phyloP scores from a whole-genome alignment of 1,140 invertebrate genomes.

The Eriosoma lanigerum region DNA sequence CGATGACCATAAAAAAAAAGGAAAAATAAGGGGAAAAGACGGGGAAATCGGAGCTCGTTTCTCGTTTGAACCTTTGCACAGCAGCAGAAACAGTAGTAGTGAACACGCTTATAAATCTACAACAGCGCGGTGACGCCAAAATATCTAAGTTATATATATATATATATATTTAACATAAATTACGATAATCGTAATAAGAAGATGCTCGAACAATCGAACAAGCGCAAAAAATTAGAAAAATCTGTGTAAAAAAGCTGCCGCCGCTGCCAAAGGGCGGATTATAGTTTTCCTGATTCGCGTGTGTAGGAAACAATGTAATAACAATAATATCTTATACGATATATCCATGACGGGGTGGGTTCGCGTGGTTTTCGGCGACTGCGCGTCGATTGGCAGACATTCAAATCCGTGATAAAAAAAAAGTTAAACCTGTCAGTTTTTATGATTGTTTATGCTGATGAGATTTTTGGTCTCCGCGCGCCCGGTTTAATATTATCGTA shows the following conservation, averaged over 20 bases:
- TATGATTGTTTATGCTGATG: conserved; percentile 49
- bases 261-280: conserved; percentile 38
- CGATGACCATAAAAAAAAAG: conserved; percentile 42
- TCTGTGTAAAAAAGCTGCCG: too few species aligned
- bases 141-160: conserved; percentile 48
- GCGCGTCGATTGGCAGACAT: conserved; percentile 45
- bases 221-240: too few species aligned
- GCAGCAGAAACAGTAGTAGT: too few species aligned
- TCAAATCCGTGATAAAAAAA: conserved; percentile 35
- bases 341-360: too few species aligned
- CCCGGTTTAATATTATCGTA: background rate
- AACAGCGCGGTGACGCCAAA: conserved; percentile 46
- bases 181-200: conserved; percentile 51
- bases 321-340: too few species aligned
- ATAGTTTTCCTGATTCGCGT: background rate
- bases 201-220: conserved; percentile 31
- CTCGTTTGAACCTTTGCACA: background rate
- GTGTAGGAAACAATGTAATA: conserved; percentile 50
- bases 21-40: background rate
- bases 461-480: conserved; percentile 4
- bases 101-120: conserved; percentile 46
- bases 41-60: conserved; percentile 47
- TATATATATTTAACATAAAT: too few species aligned
- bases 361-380: too few species aligned
- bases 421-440: conserved; percentile 43